A percentile compares a stretch with the other conserved stretches of the same genome.
phyloP scores from a whole-genome alignment of 2,888 invertebrate species.

The Polydrusus tereticollis region DNA sequence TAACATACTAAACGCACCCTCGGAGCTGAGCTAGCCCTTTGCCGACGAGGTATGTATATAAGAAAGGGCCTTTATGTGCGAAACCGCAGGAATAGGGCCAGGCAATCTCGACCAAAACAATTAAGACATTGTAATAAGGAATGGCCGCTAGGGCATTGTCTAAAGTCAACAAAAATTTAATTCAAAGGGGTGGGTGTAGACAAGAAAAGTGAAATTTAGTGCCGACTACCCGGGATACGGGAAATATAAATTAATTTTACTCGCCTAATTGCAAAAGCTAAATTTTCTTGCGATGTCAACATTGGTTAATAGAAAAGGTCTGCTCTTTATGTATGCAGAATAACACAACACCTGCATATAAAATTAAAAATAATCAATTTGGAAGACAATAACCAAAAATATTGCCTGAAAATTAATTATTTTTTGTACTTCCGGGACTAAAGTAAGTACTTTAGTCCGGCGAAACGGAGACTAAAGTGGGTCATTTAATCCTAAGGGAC shows the following conservation, averaged over 20 bases:
- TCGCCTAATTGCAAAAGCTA: neutral
- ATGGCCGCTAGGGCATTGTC: constrained; percentile 50
- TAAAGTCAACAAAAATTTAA: constrained; percentile 52
- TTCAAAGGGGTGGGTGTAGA: constrained; percentile 49
- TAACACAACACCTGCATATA: too few relatives aligned
- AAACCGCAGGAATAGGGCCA: constrained; percentile 50
- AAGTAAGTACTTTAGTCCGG: too few relatives aligned
- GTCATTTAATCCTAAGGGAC: too few relatives aligned
- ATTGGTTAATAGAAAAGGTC: too few relatives aligned
- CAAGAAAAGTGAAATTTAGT: constrained; percentile 51
- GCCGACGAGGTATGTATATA: constrained; percentile 47
- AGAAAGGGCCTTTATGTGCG: constrained; percentile 49
- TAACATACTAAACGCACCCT: constrained; percentile 42
- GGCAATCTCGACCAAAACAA: constrained; percentile 53
- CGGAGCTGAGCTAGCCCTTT: constrained; percentile 42
- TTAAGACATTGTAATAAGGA: constrained; percentile 53
- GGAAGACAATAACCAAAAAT: too few relatives aligned
- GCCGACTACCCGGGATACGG: constrained; percentile 11
- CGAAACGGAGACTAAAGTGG: too few relatives aligned
- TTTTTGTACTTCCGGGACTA: too few relatives aligned
- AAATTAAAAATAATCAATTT: too few relatives aligned
- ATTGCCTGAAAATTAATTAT: too few relatives aligned
- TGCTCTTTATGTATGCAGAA: too few relatives aligned
- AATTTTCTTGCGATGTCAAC: neutral
- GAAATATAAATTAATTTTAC: constrained; percentile 14